These are phyloP conservation scores for Sylvicola cinctus DNA, from an alignment of 2,888 invertebrate genomes.

Conservation along the genomic window DNA sequence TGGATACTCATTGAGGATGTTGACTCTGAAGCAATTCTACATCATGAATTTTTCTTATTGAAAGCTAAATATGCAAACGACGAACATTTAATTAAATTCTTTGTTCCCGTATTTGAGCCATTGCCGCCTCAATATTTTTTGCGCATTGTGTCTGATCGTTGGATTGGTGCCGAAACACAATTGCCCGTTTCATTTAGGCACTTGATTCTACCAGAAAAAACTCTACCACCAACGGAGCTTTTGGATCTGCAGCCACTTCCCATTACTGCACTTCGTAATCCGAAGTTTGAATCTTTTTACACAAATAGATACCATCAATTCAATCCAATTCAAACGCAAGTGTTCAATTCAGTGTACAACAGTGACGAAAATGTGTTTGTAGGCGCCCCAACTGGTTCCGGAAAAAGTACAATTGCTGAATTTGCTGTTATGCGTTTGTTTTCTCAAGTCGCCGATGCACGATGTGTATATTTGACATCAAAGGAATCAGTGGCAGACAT, in stretches of 20 bases:
- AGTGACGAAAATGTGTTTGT: constrained; percentile 84
- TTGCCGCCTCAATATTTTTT: constrained; percentile 84
- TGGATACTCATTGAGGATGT: constrained; percentile 99
- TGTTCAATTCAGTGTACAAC: constrained; percentile 90
- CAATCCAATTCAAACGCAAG: constrained; percentile 96
- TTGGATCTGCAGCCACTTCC: constrained; percentile 81
- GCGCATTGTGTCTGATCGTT: constrained; percentile 62
- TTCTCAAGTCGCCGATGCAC: constrained; percentile 52
- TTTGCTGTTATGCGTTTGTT: constrained; percentile 90
- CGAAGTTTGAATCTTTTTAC: constrained; percentile 61
- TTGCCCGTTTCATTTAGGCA: constrained; percentile 57
- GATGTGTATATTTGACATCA: constrained; percentile 95
- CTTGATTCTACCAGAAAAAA: constrained; percentile 73
- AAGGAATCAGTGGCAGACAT: constrained; percentile 94
- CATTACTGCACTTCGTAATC: constrained; percentile 57
- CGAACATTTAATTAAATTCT: constrained; percentile 77
- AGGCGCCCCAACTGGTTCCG: constrained; percentile 92
- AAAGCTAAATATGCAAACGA: constrained; percentile 39
- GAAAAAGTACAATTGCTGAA: constrained; percentile 97
- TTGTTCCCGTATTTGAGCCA: constrained; percentile 83
- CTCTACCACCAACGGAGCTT: constrained; percentile 85
- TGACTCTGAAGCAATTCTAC: constrained; percentile 82
- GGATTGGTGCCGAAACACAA: constrained; percentile 36
- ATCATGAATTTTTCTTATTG: constrained; percentile 68
- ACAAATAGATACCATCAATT: constrained; percentile 89